Evolutionary conservation across 2,888 invertebrate genomes (phyloP).

Genomic region (Megamerina dolium): DNA sequence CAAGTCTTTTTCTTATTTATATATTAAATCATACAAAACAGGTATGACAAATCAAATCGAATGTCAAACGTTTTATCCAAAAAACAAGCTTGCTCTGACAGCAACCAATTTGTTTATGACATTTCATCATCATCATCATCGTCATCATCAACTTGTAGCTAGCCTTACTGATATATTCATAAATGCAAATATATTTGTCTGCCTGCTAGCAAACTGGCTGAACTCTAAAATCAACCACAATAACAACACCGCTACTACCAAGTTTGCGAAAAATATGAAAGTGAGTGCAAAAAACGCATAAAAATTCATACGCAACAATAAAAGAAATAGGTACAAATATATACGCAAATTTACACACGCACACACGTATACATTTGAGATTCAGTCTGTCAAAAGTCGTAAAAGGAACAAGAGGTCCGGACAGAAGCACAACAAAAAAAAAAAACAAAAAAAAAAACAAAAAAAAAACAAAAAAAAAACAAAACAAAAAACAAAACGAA

Average conservation of each 20-base stretch:
- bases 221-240: neutral
- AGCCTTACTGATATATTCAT: slow-evolving; percentile 10
- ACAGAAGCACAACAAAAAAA: neutral
- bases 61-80: no score
- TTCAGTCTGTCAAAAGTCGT: no score
- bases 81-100: no score
- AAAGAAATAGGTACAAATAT: neutral
- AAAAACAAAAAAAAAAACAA: neutral
- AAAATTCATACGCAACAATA: slow-evolving; percentile 6
- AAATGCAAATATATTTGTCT: slow-evolving; percentile 4
- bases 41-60: no score
- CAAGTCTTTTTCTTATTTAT: no score
- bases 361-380: no score
- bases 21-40: no score
- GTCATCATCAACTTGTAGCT: no score
- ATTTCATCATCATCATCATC: no score
- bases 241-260: neutral
- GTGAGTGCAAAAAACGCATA: slow-evolving; percentile 8
- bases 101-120: no score
- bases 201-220: neutral
- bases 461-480: neutral
- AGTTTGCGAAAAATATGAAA: no score
- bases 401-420: neutral
- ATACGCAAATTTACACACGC: no score
- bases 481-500: slow-evolving; percentile 13